Evolutionary conservation across 2,888 invertebrate species (phyloP), one percentile per base, ranked within the genome.

Genomic region (Meta bourneti): DNA sequence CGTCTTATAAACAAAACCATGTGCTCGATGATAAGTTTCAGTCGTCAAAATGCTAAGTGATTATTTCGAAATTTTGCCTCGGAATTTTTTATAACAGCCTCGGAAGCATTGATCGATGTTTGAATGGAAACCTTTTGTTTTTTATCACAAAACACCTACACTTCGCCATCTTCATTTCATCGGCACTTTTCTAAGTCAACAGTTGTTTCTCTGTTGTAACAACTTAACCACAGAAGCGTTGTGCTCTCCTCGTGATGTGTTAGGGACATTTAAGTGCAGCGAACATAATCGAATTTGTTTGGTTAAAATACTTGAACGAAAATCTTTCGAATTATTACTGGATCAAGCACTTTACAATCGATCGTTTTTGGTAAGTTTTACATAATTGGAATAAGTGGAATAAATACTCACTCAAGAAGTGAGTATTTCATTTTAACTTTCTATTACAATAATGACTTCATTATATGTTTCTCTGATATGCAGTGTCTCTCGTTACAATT

Each of bases 1-100:
- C 75, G 61, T 20, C 74, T 54, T 84, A 75, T 84, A 84, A 84
- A 84, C 84, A 84, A 84, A 84, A 84, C 84, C 75, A 75, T 70
- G 81, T 70, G 70, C 54, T 84, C 52, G 84, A 84, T 75, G 84
- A 61, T 6, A 61, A 61, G 7, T 16, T 16, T 61, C 61, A 61
- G 16, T 61, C 61, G 61, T 16, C 61, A 61, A 61, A 61, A 61
- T 7, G 61, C 61, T 61, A 61, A 61, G 16, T 5, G 61, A 61
- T 61, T 61, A 16, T 61, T 61, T 16, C 61, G 61, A 61, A 61
- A 61, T 9, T 61, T 13, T 6, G 5, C 5, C 13, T 8, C 11
- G 11, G 61, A 16, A 61, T 5, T 16, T 61, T 61, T 61, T 61
- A 7, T 61, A 11, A 11, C 61, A 13, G 8, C 16, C 6, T 16